Base-by-base conservation (phyloP, 2,797 vertebrate genomes). In the Carapus acus region DNA sequence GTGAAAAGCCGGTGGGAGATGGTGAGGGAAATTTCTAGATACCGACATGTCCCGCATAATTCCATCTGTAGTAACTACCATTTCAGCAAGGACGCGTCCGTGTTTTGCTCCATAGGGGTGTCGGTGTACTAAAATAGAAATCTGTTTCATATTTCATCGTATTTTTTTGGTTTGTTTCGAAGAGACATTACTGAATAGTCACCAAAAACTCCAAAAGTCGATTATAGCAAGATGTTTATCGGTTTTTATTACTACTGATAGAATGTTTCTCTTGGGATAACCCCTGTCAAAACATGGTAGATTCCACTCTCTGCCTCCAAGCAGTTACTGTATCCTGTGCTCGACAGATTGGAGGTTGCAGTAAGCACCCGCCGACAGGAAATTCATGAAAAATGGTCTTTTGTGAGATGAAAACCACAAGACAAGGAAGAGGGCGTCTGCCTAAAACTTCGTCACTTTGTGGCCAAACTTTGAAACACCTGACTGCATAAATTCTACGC, bases 291-390 rank as follows among this genome's bases (percentile, higher is more conserved):
- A 7, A 49, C 0, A 45, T 90, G 86, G 88, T 83, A 75, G 8
- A 49, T 0, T 31, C 86, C 78, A 86, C 87, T 83, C 87, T 78
- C 79, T 67, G 76, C 84, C 75, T 75, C 76, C 82, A n/a, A 85
- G 86, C 81, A 74, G 78, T 77, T 86, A 79, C 84, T 87, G 82
- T 81, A 78, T 43, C 60, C 74, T 53, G 56, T 73, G 83, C 86
- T 78, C 83, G 68, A 63, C 79, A 70, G 77, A 85, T 78, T 76
- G 71, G 77, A 70, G 58, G 74, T 64, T 77, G 68, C 76, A 68
- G 72, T 82, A 66, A 71, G 71, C 45, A 56, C 73, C 49, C 68
- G 36, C 63, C 47, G 61, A 68, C 44, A 31, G 45, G 34, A 67
- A 80, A 71, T 53, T 65, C 44, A 23, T 49, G 67, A 76, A 83